A percentile compares a stretch with the other conserved stretches of the same genome.
Evolutionary conservation across 2,888 invertebrate genomes (phyloP).

Genomic region (Cordilura impudica): DNA sequence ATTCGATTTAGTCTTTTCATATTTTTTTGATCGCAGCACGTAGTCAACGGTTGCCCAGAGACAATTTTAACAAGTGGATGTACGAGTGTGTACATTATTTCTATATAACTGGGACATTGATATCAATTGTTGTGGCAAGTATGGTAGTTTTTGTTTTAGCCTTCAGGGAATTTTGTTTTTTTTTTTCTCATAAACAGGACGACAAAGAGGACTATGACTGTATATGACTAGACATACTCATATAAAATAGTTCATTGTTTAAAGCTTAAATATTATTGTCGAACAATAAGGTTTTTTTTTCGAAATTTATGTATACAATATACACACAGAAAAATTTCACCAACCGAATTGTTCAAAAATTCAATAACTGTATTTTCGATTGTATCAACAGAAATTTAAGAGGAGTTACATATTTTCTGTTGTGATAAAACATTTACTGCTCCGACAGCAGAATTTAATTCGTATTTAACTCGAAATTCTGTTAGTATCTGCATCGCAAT

Average conservation of each 20-base stretch:
- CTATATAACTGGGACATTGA: not conserved
- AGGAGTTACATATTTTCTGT: too few relatives aligned
- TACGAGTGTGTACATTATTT: not conserved
- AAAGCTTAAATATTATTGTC: not conserved
- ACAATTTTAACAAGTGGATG: constrained; percentile 6
- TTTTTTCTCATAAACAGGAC: not conserved
- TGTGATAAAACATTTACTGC: too few relatives aligned
- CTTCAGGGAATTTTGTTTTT: not conserved
- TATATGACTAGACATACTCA: not conserved
- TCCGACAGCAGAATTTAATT: too few relatives aligned
- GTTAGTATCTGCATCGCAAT: too few relatives aligned
- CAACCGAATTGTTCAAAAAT: too few relatives aligned
- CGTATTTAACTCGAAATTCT: too few relatives aligned
- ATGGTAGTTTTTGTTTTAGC: not conserved
- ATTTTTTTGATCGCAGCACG: constrained; percentile 30
- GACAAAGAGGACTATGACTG: not conserved
- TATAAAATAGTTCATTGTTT: not conserved
- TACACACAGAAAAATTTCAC: too few relatives aligned
- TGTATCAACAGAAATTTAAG: too few relatives aligned
- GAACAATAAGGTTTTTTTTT: too few relatives aligned
- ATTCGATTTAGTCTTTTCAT: not conserved
- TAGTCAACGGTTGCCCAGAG: constrained; percentile 30
- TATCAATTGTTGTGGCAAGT: not conserved
- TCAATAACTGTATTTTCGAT: too few relatives aligned
- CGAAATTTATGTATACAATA: too few relatives aligned